A percentile compares a stretch with the other conserved stretches of the same genome.
Conservation (phyloP, 2,113 vertebrate species). For the Chaetorhynchus papuensis region DNA sequence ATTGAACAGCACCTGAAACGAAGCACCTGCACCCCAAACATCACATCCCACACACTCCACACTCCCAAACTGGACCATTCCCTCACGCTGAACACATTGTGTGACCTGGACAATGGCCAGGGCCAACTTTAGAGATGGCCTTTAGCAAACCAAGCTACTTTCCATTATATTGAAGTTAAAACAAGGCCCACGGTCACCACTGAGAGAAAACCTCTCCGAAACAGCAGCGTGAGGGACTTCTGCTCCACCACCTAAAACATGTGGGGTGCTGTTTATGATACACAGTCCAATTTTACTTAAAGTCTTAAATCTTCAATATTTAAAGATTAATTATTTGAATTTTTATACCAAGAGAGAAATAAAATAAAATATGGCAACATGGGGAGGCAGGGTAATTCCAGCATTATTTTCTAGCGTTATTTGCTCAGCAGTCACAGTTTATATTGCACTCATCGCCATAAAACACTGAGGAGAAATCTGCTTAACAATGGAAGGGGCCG, state of each 20-base stretch:
- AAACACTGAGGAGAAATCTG: neutral
- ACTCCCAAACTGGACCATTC: accelerated
- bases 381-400: neutral
- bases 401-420: neutral
- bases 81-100: accelerated
- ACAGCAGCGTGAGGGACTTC: neutral
- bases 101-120: neutral
- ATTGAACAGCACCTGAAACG: accelerated
- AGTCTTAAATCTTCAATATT: neutral
- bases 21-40: accelerated
- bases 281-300: accelerated
- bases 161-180: neutral
- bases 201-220: neutral
- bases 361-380: neutral
- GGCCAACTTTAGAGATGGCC: accelerated
- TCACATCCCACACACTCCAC: accelerated
- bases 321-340: neutral
- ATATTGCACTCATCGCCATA: neutral
- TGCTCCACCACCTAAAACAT: neutral
- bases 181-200: neutral
- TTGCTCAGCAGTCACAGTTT: neutral
- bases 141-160: neutral
- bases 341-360: neutral
- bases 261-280: neutral
- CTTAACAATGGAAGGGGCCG: neutral